Base-by-base conservation (phyloP, 1,140 invertebrate species). In the Bombus waltoni region DNA sequence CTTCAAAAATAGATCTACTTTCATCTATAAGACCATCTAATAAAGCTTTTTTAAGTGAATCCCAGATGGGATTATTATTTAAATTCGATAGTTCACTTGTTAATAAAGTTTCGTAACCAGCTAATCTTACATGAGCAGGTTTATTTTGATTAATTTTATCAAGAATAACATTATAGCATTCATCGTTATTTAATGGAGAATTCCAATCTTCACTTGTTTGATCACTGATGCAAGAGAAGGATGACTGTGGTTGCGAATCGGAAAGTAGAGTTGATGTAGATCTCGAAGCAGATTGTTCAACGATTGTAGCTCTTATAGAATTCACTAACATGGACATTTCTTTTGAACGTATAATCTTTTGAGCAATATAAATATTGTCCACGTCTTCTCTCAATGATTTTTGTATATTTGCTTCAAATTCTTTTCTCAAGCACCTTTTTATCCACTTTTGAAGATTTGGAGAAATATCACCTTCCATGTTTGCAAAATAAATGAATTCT, bases 1-100 rank as follows among this genome's bases (percentile, higher is more conserved):
- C 92, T 80, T 95, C 94, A 81, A 95, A 95, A 59, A 95, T 89
- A 0, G 94, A 91, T 78, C 92, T 93, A 89, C 86, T 95, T 8
- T 91, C 92, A 59, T 95, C 94, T 13, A 86, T 87, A 5, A 95
- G 91, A 10, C 93, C 93, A 44, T 94, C 91, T 10, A 89, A 53
- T 13, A 95, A 83, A 25, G 86, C 86, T 28, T 91, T 91, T n/a
- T 94, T 82, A n/a, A 95, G 88, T 13, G 79, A 70, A 10, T 93
- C 85, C 93, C 94, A 95, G 5, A 89, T 89, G 25, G 93, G 81
- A 72, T 53, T 93, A 32, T 44, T 81, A 8, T 88, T 83, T n/a
- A 93, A 73, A 38, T 90, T 93, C 5, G 90, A 90, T 11, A 94
- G 44, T 47, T 95, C 94, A 59, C 91, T 91, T 57, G 94, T 92